Conservation (phyloP, 2,797 vertebrate genomes). For the Pangasius larnaudii region DNA sequence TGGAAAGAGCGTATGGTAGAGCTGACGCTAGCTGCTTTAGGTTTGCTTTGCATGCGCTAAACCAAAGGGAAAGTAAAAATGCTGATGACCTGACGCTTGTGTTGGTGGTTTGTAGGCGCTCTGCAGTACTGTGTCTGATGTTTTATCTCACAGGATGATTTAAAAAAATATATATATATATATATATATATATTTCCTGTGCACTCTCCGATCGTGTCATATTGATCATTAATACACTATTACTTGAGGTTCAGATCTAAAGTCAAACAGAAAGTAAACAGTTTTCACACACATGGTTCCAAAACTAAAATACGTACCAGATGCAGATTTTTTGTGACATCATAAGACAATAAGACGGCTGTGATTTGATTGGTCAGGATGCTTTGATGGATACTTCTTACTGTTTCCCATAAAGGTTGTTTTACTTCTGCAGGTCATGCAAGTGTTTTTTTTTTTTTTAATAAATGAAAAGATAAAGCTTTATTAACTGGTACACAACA, state of each 20-base stretch:
- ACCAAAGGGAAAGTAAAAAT: not conserved
- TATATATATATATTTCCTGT: not conserved
- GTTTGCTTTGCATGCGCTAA: not conserved
- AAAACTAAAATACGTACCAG: not conserved
- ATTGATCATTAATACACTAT: not conserved
- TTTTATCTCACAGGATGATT: not conserved
- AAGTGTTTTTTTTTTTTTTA: not conserved
- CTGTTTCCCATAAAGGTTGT: too few relatives aligned
- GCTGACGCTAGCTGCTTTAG: not conserved
- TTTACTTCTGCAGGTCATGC: not conserved
- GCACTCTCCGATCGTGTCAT: not conserved
- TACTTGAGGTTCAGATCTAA: not conserved
- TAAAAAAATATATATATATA: not conserved
- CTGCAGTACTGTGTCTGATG: not conserved
- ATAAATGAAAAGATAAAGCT: not conserved
- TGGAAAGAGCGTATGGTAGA: not conserved
- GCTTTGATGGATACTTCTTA: too few relatives aligned
- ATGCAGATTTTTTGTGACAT: not conserved
- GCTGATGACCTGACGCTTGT: not conserved
- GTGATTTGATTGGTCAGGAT: too few relatives aligned
- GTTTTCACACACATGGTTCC: not conserved
- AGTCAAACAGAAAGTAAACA: not conserved
- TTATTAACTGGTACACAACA: too few relatives aligned
- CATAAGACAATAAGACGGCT: not conserved
- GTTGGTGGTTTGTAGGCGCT: not conserved